A percentile compares a stretch with the other conserved stretches of the same genome.
phyloP scores from a whole-genome alignment of 1,140 invertebrate genomes.

The Scylla paramamosain region DNA sequence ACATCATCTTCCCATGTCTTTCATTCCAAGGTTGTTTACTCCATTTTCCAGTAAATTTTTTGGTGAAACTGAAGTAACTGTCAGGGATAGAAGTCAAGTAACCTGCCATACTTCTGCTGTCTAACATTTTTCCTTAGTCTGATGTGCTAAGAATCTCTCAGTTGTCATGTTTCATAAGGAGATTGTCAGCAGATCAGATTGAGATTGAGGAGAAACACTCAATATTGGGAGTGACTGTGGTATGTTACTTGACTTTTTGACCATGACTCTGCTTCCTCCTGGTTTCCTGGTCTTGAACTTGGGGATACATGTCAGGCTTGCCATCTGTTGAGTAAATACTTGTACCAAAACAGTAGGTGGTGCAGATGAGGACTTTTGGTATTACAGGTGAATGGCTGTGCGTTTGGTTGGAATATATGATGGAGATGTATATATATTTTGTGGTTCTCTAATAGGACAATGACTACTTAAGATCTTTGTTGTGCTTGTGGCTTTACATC shows the following conservation, averaged over 20 bases:
- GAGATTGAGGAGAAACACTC: too few relatives aligned
- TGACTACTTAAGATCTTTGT: conserved; percentile 23
- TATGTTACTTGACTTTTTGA: too few relatives aligned
- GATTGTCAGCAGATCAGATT: too few relatives aligned
- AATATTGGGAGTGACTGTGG: too few relatives aligned
- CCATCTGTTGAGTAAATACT: not conserved
- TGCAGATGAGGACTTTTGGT: not conserved
- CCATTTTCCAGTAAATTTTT: not conserved
- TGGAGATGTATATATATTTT: conserved; percentile 16
- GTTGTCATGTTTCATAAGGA: too few relatives aligned
- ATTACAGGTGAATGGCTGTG: not conserved
- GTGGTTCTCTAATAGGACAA: not conserved
- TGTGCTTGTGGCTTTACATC: conserved; percentile 21
- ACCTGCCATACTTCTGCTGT: too few relatives aligned
- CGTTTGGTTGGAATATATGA: not conserved
- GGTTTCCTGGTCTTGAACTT: not conserved
- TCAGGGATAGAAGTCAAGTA: too few relatives aligned
- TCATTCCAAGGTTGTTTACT: not conserved
- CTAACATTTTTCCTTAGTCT: too few relatives aligned
- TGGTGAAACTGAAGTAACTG: not conserved
- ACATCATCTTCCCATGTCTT: not conserved
- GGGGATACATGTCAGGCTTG: not conserved
- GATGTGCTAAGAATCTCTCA: too few relatives aligned
- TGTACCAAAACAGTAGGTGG: not conserved
- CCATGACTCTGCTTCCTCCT: too few relatives aligned